A percentile compares a stretch with the other conserved stretches of the same genome.
Conservation (phyloP, 2,113 vertebrate species). For the Tragelaphus imberbis region DNA sequence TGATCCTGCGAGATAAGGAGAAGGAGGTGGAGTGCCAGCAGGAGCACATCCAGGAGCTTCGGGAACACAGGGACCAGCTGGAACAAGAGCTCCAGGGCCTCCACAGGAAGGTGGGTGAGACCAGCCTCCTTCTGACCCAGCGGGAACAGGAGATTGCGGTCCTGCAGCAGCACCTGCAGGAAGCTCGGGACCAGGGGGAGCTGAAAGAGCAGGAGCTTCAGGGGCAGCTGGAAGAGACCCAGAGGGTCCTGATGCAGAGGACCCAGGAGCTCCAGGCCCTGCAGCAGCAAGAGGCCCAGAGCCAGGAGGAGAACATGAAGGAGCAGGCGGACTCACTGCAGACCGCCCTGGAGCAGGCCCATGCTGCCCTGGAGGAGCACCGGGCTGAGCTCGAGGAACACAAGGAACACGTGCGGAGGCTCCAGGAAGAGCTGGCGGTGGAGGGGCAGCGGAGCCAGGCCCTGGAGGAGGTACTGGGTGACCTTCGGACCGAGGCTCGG, state of each 20-base stretch:
- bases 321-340: constrained; percentile 38
- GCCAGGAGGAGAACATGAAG: constrained; percentile 52
- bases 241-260: constrained; percentile 66
- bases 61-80: constrained; percentile 66
- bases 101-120: constrained; percentile 54
- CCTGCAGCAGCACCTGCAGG: constrained; percentile 66
- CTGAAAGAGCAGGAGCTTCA: constrained; percentile 55
- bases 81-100: constrained; percentile 73
- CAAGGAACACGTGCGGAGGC: constrained; percentile 56
- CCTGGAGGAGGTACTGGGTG: constrained; percentile 65
- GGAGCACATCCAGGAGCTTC: constrained; percentile 68
- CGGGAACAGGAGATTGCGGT: constrained; percentile 72
- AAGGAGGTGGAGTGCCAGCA: constrained; percentile 74
- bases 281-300: constrained; percentile 50
- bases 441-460: constrained; percentile 62
- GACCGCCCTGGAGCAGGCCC: constrained; percentile 52
- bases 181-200: constrained; percentile 57
- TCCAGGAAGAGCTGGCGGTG: constrained; percentile 66
- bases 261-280: constrained; percentile 61
- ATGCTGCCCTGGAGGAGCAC: constrained; percentile 39
- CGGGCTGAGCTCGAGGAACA: constrained; percentile 60
- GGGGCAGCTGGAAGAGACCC: constrained; percentile 68
- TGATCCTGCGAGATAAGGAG: constrained; percentile 75
- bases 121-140: constrained; percentile 68
- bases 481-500: constrained; percentile 62